Evolutionary conservation across 1,140 invertebrate species (phyloP).

Genomic region (Drosophila pectinifera): DNA sequence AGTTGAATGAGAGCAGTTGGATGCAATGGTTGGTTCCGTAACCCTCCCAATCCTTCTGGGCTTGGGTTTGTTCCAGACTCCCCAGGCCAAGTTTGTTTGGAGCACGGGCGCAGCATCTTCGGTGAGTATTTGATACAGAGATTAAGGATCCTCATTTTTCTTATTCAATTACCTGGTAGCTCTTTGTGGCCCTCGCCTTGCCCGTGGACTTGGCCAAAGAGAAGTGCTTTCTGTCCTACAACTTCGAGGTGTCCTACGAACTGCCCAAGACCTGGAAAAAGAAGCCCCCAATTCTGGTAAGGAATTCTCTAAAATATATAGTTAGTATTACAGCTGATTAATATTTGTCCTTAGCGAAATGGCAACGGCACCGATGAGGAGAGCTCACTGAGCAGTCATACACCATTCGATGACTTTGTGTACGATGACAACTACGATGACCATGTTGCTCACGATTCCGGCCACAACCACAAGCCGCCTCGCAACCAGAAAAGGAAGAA

Average conservation of each 20-base stretch:
- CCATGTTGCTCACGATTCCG: constrained; percentile 1
- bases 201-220: constrained; percentile 89
- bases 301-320: neutral
- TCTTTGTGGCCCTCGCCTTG: constrained; percentile 89
- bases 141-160: neutral
- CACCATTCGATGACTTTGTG: constrained; percentile 45
- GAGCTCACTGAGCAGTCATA: neutral
- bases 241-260: constrained; percentile 90
- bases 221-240: constrained; percentile 90
- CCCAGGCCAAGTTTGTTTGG: constrained; percentile 48
- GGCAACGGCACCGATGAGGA: constrained; percentile 41
- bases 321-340: neutral
- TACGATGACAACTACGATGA: constrained; percentile 53
- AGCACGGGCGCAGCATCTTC: constrained; percentile 51
- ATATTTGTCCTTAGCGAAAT: neutral
- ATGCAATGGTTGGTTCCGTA: constrained; percentile 18
- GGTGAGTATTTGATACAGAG: constrained; percentile 19
- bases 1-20: constrained; percentile 19
- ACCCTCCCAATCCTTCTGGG: constrained; percentile 9
- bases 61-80: neutral
- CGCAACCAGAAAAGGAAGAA: constrained; percentile 43
- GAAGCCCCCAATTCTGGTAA: constrained; percentile 53
- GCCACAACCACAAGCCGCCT: constrained; percentile 24
- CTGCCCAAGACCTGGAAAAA: constrained; percentile 76
- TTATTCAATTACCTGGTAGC: constrained; percentile 23